phyloP scores from a whole-genome alignment of 2,888 invertebrate genomes.

The Melieria picta region DNA sequence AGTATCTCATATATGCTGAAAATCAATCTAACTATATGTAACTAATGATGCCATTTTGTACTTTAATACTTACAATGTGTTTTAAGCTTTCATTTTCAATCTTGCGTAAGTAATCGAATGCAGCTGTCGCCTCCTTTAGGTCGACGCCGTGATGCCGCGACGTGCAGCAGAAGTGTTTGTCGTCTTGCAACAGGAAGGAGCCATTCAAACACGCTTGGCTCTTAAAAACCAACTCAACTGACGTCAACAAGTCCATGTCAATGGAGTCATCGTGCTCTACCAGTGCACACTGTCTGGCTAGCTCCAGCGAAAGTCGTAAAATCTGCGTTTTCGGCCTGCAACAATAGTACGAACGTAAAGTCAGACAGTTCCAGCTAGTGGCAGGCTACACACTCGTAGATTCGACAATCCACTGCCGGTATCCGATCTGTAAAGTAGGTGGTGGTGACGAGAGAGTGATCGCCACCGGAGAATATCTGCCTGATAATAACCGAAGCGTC shows the following conservation, averaged over 20 bases:
- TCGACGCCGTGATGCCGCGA: constrained; percentile 85
- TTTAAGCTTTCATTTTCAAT: constrained; percentile 78
- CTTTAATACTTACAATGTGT: constrained; percentile 70
- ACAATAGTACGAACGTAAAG: constrained; percentile 25
- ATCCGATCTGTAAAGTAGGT: constrained; percentile 64
- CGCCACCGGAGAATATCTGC: constrained; percentile 83
- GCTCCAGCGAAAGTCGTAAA: constrained; percentile 71
- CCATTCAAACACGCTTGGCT: constrained; percentile 88
- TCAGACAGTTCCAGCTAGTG: neutral
- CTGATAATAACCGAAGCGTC: constrained; percentile 58
- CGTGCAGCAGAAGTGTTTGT: constrained; percentile 81
- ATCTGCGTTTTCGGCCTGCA: constrained; percentile 72
- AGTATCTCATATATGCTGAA: neutral
- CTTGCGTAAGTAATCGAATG: constrained; percentile 77
- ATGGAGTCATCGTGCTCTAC: constrained; percentile 73
- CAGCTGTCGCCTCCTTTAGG: constrained; percentile 72
- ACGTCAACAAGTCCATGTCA: constrained; percentile 73
- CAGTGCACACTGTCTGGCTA: constrained; percentile 71
- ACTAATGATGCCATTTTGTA: no score
- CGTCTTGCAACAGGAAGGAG: constrained; percentile 79
- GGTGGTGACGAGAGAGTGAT: constrained; percentile 85
- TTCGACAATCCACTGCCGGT: constrained; percentile 74
- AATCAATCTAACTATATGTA: no score
- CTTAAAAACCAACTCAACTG: constrained; percentile 85
- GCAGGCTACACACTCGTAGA: constrained; percentile 56